Percentiles rank a stretch among this genome's conserved stretches.
Evolutionary conservation across 2,113 vertebrate species (phyloP).

Genomic region (Chloropsis hardwickii): DNA sequence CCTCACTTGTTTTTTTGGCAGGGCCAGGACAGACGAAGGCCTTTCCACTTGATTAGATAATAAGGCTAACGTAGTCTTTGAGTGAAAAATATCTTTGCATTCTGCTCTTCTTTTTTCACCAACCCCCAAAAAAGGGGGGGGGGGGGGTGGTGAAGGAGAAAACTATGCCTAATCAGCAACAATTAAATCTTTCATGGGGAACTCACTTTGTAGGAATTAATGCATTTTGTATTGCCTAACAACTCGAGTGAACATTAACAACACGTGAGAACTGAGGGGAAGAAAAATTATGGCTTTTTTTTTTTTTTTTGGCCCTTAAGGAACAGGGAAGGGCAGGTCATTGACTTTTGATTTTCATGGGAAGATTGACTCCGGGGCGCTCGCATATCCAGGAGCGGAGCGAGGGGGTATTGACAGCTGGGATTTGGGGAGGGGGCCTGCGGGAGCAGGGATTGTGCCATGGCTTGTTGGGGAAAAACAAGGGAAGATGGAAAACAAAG

Average conservation of each 20-base stretch:
- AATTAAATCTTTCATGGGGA: conserved; percentile 89
- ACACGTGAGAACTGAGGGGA: conserved; percentile 80
- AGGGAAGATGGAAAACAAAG: conserved; percentile 86
- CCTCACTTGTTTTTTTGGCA: conserved; percentile 66
- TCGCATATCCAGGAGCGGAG: conserved; percentile 78
- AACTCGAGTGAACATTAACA: conserved; percentile 77
- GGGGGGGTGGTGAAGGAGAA: not conserved
- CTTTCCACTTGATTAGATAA: conserved; percentile 89
- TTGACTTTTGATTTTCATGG: conserved; percentile 97
- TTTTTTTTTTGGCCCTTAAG: conserved; percentile 72
- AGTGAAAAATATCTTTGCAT: conserved; percentile 83
- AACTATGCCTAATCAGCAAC: conserved; percentile 87
- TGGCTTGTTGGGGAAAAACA: conserved; percentile 85
- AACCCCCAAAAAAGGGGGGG: not conserved
- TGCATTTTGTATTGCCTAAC: conserved; percentile 85
- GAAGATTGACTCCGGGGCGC: conserved; percentile 81
- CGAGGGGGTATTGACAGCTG: conserved; percentile 81
- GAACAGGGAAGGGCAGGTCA: conserved; percentile 81
- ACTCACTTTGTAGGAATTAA: conserved; percentile 85
- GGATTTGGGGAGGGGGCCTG: conserved; percentile 71
- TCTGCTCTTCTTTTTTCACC: conserved; percentile 67
- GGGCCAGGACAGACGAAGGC: conserved; percentile 80
- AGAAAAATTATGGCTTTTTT: conserved; percentile 82
- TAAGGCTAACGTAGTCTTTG: conserved; percentile 82
- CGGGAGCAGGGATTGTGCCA: conserved; percentile 77